Evolutionary conservation across 2,113 vertebrate species (phyloP).

Genomic region (Pontoporia blainvillei): DNA sequence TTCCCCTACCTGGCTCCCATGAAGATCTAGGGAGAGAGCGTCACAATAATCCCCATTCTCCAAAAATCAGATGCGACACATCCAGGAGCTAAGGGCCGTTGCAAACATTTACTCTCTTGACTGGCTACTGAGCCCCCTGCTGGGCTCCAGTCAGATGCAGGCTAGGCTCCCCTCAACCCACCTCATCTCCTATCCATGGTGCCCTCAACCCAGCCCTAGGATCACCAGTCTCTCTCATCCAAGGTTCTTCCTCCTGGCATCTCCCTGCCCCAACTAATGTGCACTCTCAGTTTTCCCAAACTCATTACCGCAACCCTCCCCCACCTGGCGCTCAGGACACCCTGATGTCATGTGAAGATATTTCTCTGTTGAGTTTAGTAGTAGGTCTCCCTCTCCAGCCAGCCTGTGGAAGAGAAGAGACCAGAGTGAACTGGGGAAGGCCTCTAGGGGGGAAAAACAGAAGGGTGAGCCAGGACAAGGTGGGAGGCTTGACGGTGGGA

Average conservation of each 20-base stretch:
- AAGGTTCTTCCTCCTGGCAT: not conserved
- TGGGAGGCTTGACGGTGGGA: not conserved
- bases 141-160: not conserved
- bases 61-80: not conserved
- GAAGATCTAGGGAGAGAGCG: not conserved
- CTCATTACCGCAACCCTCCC: conserved; percentile 2
- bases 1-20: not conserved
- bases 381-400: conserved; percentile 89
- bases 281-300: not conserved
- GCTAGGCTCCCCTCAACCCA: not conserved
- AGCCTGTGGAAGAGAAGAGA: conserved; percentile 78
- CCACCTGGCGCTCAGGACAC: conserved; percentile 80
- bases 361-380: conserved; percentile 80
- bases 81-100: not conserved
- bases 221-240: not conserved
- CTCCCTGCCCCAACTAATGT: not conserved
- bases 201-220: not conserved
- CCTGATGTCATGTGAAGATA: not conserved
- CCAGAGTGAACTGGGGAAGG: not conserved
- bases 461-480: not conserved
- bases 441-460: too few species aligned
- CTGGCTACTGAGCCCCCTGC: not conserved
- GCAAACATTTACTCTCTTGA: conserved; percentile 43
- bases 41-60: not conserved
- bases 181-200: not conserved